Base-by-base conservation (phyloP, 2,888 invertebrate genomes). In the Lepidocyrtoides sp. region DNA sequence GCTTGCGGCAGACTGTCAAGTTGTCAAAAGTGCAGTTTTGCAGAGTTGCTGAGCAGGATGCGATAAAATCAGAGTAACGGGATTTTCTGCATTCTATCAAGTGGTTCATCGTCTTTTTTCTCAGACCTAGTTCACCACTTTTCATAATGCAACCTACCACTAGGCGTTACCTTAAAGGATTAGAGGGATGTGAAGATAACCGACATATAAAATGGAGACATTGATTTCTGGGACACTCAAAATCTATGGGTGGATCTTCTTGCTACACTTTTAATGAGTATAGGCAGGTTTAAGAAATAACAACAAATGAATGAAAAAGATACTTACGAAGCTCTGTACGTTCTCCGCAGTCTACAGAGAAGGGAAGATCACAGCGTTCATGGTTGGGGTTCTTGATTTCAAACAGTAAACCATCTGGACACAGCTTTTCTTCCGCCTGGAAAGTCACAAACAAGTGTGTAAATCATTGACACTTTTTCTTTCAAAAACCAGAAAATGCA, bases 301-400 rank as follows among this genome's bases (percentile, higher is more conserved):
- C n/a, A 79, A 48, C 60, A 48, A 14, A n/a, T 5, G 51, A 51
- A 26, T 63, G 12, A 41, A 66, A 57, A 29, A 81, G 32, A 63
- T 29, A 97, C 98, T 97, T 96, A 98, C 98, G 98, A 93, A 98
- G 96, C 95, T 98, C 98, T 79, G 97, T 96, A 95, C 98, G 97
- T 95, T 98, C 98, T 82, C 97, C 98, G 95, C 98, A 98, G 95
- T 98, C 98, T 23, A 98, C 98, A 95, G 98, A 98, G 96, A 98
- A 98, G 95, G 98, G 97, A 95, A 98, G 98, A 95, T 98, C 98
- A 95, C 98, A 98, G 95, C 98, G 98, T 96, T 98, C 98, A 95
- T 97, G 96, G 96, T 98, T 98, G 94, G 98, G 97, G 95, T 97
- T 98, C 93, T 97, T 95, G 0, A 97, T 97, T 96, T 98, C 98